Percentiles rank a stretch among this genome's conserved stretches.
These are phyloP conservation scores for Malurus elegans DNA, from an alignment of 2,113 vertebrate species.

Conservation along the genomic window DNA sequence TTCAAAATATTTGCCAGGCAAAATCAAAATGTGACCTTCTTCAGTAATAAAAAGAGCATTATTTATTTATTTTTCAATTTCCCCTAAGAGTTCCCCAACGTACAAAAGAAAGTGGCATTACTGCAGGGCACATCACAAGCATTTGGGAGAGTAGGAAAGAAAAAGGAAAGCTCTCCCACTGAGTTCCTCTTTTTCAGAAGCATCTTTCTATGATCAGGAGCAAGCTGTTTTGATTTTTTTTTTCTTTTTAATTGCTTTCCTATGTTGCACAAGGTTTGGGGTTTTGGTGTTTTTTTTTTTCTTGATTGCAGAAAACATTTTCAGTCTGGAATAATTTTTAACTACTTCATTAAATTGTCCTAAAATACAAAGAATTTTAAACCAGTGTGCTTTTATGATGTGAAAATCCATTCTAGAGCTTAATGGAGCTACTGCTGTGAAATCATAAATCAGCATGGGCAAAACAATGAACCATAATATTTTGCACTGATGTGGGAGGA, in stretches of 20 bases:
- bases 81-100: neutral
- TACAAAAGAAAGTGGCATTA: neutral
- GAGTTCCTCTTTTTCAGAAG: neutral
- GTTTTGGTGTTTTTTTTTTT: neutral
- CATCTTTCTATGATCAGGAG: neutral
- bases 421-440: slow-evolving; percentile 23
- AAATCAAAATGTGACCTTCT: neutral
- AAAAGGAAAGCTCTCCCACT: neutral
- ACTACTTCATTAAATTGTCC: neutral
- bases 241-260: neutral
- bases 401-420: neutral
- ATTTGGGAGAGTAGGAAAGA: neutral
- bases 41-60: neutral
- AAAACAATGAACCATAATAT: neutral
- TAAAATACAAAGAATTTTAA: slow-evolving; percentile 10
- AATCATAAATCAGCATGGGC: slow-evolving; percentile 19
- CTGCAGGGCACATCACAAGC: neutral
- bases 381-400: neutral
- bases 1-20: neutral
- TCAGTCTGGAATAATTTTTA: slow-evolving; percentile 4
- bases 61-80: slow-evolving; percentile 9
- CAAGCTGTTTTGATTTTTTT: neutral
- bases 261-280: neutral
- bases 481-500: neutral
- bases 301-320: neutral